Percentiles rank a stretch among this genome's conserved stretches.
phyloP scores from a whole-genome alignment of 2,113 vertebrate species.

The Anseranas semipalmata region DNA sequence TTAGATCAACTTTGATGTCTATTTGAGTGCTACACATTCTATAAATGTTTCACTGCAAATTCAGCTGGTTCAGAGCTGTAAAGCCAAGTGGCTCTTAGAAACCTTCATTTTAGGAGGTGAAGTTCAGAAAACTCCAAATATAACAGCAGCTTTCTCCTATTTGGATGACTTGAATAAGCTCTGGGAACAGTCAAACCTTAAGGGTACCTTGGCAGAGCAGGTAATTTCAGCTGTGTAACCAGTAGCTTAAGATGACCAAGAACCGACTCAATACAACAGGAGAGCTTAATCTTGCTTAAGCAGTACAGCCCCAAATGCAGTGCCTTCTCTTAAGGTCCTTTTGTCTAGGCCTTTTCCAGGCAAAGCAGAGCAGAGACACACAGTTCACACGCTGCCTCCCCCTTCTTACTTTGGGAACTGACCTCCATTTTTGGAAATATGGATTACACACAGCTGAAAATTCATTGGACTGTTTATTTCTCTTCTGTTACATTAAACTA shows the following conservation, averaged over 20 bases:
- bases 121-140: not conserved
- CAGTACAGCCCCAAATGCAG: not conserved
- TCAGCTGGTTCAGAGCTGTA: not conserved
- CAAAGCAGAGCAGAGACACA: not conserved
- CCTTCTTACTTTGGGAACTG: not conserved
- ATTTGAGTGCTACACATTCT: not conserved
- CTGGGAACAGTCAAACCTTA: not conserved
- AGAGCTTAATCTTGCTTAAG: not conserved
- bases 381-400: not conserved
- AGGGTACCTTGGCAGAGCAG: not conserved
- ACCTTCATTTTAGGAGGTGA: not conserved
- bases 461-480: not conserved
- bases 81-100: not conserved
- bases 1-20: not conserved
- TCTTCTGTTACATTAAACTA: constrained; percentile 1
- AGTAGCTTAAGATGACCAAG: not conserved
- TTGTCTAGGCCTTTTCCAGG: not conserved
- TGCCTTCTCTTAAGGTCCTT: not conserved
- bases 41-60: not conserved
- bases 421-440: not conserved
- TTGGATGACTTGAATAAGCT: not conserved
- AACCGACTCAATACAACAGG: not conserved
- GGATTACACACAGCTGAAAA: not conserved
- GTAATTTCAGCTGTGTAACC: not conserved
- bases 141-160: not conserved